Evolutionary conservation across 2,113 vertebrate species (phyloP), one percentile per base, ranked within the genome.

Genomic region (Chinchilla lanigera): DNA sequence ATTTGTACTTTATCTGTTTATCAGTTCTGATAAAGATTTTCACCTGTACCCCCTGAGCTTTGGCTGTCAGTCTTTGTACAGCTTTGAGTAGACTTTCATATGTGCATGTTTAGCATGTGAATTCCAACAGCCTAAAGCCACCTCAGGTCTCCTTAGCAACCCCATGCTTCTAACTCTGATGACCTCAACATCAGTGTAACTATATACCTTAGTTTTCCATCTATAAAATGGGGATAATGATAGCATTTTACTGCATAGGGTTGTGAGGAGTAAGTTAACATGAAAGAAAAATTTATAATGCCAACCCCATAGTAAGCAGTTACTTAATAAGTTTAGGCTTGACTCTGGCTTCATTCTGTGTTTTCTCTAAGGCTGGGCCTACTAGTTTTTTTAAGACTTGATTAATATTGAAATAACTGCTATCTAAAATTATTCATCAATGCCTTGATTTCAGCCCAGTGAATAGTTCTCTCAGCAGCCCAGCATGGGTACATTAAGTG

Each of bases 341-440:
- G 58, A 38, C 60, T 86, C 44, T 94, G 56, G 38, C 56, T 95
- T 94, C 19, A 33, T 38, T 91, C 6, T 33, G 1, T 41, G 1
- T 89, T 73, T 92, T n/a, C 35, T 93, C 65, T 7, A 86, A 16
- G 54, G 90, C 35, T 52, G 35, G 71, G 17, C 56, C 33, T 58
- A 92, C 33, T 95, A 73, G 61, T 28, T 90, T 86, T 86, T 84
- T 80, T 60, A 71, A 28, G n/a, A 41, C 41, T 90, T 92, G 82
- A 81, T 75, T 82, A 88, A 77, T 82, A 22, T 78, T 93, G 26
- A 73, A 86, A 30, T 84, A 63, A 38, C n/a, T 93, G 47, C 65
- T 92, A 33, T 41, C n/a, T 63, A 82, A 86, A 97, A 44, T 56
- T 91, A 77, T 9, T 58, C 41, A 52, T 75, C 26, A 71, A 0